phyloP scores from a whole-genome alignment of 2,797 vertebrate genomes.

The Brachymystax lenok region DNA sequence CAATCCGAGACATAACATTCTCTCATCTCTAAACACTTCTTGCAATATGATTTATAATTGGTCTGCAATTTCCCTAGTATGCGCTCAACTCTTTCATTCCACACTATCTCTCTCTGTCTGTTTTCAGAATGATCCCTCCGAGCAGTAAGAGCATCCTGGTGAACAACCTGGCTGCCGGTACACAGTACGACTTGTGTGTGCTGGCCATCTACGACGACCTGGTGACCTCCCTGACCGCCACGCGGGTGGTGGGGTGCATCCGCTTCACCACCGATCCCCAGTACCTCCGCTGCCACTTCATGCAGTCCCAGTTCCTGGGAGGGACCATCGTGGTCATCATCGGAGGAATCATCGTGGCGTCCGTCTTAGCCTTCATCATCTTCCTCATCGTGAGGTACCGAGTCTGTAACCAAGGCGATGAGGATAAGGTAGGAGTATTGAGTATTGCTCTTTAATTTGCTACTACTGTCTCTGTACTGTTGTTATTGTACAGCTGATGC shows the following conservation, averaged over 20 bases:
- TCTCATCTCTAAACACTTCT: neutral
- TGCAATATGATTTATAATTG: neutral
- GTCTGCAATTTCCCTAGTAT: neutral
- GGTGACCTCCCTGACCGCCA: conserved; percentile 93
- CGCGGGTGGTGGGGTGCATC: conserved; percentile 91
- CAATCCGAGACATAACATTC: neutral
- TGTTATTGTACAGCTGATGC: neutral
- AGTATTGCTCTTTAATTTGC: neutral
- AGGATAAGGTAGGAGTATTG: conserved; percentile 79
- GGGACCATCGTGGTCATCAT: conserved; percentile 99
- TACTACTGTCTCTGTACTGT: neutral
- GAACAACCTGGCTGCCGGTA: conserved; percentile 95
- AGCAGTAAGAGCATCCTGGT: conserved; percentile 95
- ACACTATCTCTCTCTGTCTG: neutral
- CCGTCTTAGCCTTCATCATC: conserved; percentile 97
- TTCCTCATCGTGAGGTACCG: conserved; percentile 98
- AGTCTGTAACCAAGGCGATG: conserved; percentile 90
- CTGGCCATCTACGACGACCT: conserved; percentile 97
- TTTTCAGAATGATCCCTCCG: conserved; percentile 94
- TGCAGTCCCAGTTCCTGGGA: conserved; percentile 99
- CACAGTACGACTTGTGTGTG: conserved; percentile 92
- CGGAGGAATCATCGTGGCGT: conserved; percentile 96
- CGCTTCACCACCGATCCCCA: conserved; percentile 96
- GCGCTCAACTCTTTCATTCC: neutral
- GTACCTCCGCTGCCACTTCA: conserved; percentile 96